A percentile compares a stretch with the other conserved stretches of the same genome.
Conservation (phyloP, 2,797 vertebrate species). For the Dipus sagitta region DNA sequence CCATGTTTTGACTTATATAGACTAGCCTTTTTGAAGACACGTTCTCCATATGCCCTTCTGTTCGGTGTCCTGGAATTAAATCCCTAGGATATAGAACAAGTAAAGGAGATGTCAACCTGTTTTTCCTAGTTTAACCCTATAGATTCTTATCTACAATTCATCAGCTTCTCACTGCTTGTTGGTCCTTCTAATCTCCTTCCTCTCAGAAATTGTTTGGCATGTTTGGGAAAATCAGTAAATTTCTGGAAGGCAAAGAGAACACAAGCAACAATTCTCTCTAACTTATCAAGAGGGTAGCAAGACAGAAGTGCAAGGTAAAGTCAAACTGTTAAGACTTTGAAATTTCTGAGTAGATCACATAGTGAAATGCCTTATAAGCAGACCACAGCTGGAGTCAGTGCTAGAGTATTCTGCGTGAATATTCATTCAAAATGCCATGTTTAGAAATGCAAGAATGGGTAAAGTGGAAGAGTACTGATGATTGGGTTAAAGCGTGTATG, state of each 20-base stretch:
- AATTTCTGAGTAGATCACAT: background rate
- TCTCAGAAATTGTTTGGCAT: background rate
- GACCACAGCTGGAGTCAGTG: background rate
- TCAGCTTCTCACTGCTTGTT: background rate
- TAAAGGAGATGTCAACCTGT: background rate
- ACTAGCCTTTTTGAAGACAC: background rate
- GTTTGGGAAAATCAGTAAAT: conserved; percentile 37
- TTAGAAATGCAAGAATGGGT: background rate
- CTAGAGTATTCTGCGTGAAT: background rate
- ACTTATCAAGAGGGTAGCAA: background rate
- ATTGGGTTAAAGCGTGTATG: no score
- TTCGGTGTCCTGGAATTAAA: background rate
- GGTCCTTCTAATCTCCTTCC: background rate
- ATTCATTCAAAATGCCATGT: background rate
- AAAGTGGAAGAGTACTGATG: background rate
- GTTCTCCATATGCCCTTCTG: background rate
- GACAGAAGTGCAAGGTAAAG: background rate
- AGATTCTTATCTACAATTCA: background rate
- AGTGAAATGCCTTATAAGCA: conserved; percentile 11
- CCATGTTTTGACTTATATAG: no score
- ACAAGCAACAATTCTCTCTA: background rate
- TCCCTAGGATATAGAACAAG: background rate
- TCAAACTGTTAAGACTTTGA: background rate
- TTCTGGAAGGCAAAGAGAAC: background rate
- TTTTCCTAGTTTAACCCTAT: background rate